phyloP scores from a whole-genome alignment of 2,113 vertebrate species.

The Mormyrus iriodes region DNA sequence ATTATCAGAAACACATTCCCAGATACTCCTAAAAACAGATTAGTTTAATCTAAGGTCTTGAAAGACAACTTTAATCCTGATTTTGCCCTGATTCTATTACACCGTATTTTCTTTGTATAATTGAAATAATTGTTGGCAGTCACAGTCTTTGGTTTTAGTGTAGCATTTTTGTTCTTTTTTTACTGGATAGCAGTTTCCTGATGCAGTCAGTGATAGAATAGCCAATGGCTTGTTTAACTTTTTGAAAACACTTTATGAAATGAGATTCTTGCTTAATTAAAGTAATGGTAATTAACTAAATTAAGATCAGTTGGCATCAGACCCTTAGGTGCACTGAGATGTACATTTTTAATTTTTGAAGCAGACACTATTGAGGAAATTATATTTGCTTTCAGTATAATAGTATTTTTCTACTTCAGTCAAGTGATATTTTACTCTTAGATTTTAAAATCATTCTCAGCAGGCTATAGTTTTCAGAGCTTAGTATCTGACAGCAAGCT shows the following conservation, averaged over 20 bases:
- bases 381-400: neutral
- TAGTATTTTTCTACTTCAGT: neutral
- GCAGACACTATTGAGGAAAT: neutral
- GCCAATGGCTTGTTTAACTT: neutral
- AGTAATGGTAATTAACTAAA: neutral
- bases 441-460: neutral
- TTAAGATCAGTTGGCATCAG: neutral
- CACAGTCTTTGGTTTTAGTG: neutral
- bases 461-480: neutral
- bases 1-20: conserved; percentile 12
- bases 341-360: neutral
- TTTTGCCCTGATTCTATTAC: neutral
- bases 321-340: neutral
- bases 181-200: neutral
- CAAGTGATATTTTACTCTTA: neutral
- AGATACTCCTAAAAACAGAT: neutral
- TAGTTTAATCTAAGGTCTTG: neutral
- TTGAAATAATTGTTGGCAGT: neutral
- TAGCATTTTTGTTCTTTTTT: neutral
- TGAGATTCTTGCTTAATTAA: neutral
- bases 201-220: neutral
- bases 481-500: neutral
- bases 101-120: neutral
- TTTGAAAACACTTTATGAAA: neutral
- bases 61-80: neutral